Conservation (phyloP, 1,140 invertebrate species). For the Drosophila auraria region DNA sequence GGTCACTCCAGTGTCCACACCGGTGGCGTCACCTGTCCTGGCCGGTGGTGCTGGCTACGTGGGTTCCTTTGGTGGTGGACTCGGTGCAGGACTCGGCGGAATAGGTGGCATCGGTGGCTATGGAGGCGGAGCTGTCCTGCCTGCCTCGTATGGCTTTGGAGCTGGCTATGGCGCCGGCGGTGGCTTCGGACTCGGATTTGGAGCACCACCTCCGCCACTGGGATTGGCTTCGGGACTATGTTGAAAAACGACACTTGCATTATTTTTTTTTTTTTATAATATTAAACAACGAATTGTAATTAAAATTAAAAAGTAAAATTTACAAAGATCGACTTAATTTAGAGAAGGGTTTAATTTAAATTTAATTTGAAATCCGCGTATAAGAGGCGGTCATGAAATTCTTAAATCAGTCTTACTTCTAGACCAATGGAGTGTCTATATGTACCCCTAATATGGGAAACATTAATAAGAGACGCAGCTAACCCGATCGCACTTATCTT, state of each 20-base stretch:
- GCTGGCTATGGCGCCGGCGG: conserved; percentile 64
- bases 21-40: conserved; percentile 59
- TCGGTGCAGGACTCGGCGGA: conserved; percentile 36
- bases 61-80: conserved; percentile 38
- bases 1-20: conserved; percentile 67
- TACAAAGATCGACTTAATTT: conserved; percentile 2
- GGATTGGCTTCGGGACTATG: conserved; percentile 52
- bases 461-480: too few relatives aligned
- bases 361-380: too few relatives aligned
- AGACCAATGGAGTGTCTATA: too few relatives aligned
- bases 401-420: too few relatives aligned
- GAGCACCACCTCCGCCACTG: conserved; percentile 41
- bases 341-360: not conserved
- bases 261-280: conserved; percentile 40
- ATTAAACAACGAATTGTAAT: conserved; percentile 37
- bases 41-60: conserved; percentile 54
- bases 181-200: conserved; percentile 66
- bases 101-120: conserved; percentile 29
- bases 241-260: not conserved
- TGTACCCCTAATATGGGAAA: too few relatives aligned
- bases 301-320: conserved; percentile 39
- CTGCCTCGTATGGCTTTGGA: conserved; percentile 12
- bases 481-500: too few relatives aligned
- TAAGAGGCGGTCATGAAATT: too few relatives aligned
- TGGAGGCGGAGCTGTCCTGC: conserved; percentile 21